Percentiles rank a stretch among this genome's conserved stretches.
These are phyloP conservation scores for Melieria crassipennis DNA, from an alignment of 2,888 invertebrate genomes.

Conservation along the genomic window DNA sequence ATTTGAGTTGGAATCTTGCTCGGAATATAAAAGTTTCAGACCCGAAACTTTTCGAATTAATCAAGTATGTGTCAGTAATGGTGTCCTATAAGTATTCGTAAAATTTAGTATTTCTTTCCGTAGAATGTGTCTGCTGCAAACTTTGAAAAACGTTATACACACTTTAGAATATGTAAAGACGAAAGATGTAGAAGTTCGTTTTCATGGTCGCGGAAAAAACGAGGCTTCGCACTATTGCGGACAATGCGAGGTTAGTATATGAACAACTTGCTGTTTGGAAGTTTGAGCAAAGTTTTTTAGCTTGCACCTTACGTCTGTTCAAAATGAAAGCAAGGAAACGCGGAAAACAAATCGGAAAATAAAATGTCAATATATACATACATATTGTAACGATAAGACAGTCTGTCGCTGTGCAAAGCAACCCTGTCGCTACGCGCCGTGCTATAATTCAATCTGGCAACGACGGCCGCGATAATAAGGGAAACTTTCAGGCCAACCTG, in stretches of 20 bases:
- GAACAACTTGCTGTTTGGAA: too few species aligned
- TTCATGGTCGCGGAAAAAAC: slow-evolving; percentile 92
- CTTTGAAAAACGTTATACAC: slow-evolving; percentile 87
- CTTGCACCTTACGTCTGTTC: too few species aligned
- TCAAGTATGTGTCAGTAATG: slow-evolving; percentile 71
- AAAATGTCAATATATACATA: too few species aligned
- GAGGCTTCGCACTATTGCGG: slow-evolving; percentile 99
- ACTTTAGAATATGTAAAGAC: slow-evolving; percentile 86
- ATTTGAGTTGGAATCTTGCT: slow-evolving; percentile 97
- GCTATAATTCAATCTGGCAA: too few species aligned
- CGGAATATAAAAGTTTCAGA: slow-evolving; percentile 96
- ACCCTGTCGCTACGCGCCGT: too few species aligned
- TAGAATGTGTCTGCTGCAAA: slow-evolving; percentile 87
- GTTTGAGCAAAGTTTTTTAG: too few species aligned
- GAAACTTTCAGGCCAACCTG: too few species aligned
- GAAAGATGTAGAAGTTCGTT: slow-evolving; percentile 87
- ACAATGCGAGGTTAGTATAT: slow-evolving; percentile 85
- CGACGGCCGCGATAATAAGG: too few species aligned
- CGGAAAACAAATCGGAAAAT: too few species aligned
- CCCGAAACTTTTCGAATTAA: slow-evolving; percentile 83
- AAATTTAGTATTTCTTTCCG: slow-evolving; percentile 46
- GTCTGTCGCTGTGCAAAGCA: too few species aligned
- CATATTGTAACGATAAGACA: too few species aligned
- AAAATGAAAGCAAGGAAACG: too few species aligned
- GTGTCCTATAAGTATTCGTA: not conserved